phyloP scores from a whole-genome alignment of 2,888 invertebrate genomes.

The Dioctria linearis region DNA sequence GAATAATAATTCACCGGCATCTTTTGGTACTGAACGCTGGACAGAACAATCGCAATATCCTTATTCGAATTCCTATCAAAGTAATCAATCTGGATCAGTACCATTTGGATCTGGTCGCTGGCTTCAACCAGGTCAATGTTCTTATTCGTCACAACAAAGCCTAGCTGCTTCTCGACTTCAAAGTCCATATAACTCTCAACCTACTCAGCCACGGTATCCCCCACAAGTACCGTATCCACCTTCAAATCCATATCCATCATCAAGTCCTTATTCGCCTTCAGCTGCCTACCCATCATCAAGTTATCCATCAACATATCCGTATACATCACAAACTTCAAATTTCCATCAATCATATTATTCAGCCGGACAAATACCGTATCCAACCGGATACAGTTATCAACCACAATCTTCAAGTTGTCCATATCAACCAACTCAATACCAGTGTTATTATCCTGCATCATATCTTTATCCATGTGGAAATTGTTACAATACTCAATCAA shows the following conservation, averaged over 20 bases:
- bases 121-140: constrained; percentile 44
- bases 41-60: constrained; percentile 61
- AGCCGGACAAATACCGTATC: constrained; percentile 56
- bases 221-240: constrained; percentile 57
- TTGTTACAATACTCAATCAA: constrained; percentile 15
- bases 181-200: constrained; percentile 60
- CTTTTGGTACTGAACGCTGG: constrained; percentile 69
- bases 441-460: constrained; percentile 3
- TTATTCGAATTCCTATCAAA: constrained; percentile 10
- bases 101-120: constrained; percentile 40
- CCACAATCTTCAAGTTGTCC: neutral
- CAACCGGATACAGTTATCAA: constrained; percentile 56
- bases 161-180: constrained; percentile 61
- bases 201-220: constrained; percentile 60
- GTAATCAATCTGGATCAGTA: neutral
- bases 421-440: neutral
- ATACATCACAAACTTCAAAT: constrained; percentile 52
- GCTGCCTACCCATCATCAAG: constrained; percentile 53
- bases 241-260: constrained; percentile 58
- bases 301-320: constrained; percentile 57
- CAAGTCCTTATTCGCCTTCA: constrained; percentile 38
- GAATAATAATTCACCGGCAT: constrained; percentile 62
- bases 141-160: constrained; percentile 37
- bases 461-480: constrained; percentile 20
- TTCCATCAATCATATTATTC: constrained; percentile 56